Evolutionary conservation across 1,140 invertebrate species (phyloP).

Genomic region (Hycleus phaleratus): DNA sequence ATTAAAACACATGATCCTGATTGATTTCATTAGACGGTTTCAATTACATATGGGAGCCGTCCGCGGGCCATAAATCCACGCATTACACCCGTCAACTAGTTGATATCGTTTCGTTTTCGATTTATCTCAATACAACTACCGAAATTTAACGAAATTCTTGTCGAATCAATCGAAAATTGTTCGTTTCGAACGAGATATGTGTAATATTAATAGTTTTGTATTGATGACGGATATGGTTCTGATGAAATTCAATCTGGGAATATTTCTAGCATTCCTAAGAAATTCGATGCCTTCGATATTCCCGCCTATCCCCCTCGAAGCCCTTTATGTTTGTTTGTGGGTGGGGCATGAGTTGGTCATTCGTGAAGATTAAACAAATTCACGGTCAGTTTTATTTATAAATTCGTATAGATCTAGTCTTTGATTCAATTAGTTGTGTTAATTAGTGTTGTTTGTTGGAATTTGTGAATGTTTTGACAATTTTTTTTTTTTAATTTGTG

Average conservation of each 20-base stretch:
- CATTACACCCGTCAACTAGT: not conserved
- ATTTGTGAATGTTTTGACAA: not conserved
- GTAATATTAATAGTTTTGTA: too few species aligned
- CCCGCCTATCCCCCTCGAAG: constrained; percentile 16
- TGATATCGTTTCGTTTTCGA: constrained; percentile 1
- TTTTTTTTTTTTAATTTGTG: not conserved
- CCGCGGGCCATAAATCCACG: constrained; percentile 21
- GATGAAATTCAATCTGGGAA: not conserved
- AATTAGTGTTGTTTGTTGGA: not conserved
- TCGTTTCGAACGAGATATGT: not conserved
- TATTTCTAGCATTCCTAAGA: not conserved
- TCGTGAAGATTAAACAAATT: constrained; percentile 18
- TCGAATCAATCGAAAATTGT: not conserved
- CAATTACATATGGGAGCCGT: constrained; percentile 17
- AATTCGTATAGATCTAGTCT: constrained; percentile 3
- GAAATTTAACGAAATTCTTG: not conserved
- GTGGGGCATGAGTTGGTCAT: constrained; percentile 10
- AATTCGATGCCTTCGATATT: not conserved
- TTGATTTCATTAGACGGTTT: constrained; percentile 11
- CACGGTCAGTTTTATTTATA: constrained; percentile 18
- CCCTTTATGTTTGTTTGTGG: constrained; percentile 27
- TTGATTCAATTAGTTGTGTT: not conserved
- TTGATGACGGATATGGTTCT: too few species aligned
- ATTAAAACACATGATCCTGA: constrained; percentile 12
- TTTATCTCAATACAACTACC: not conserved